Percentiles rank a stretch among this genome's conserved stretches.
phyloP scores from a whole-genome alignment of 2,797 vertebrate species.

The Epinephelus malabaricus region DNA sequence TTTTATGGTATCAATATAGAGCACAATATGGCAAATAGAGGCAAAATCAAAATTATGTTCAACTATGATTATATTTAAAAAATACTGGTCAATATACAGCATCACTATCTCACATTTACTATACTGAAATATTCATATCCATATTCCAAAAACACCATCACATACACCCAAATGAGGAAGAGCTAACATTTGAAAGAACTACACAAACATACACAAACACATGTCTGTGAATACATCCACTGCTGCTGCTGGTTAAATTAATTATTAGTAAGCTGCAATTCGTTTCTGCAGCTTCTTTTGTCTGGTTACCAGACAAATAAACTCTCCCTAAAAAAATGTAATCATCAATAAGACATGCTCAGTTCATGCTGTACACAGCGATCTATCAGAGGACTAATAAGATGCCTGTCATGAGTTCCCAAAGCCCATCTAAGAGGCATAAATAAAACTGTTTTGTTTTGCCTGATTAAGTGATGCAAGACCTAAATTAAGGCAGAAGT shows the following conservation, averaged over 20 bases:
- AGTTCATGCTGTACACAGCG: neutral
- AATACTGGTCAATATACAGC: neutral
- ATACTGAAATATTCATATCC: neutral
- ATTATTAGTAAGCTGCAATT: slow-evolving; percentile 70
- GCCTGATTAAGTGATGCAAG: neutral
- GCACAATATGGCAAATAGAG: neutral
- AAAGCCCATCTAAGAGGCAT: neutral
- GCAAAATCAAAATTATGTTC: neutral
- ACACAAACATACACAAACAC: no score
- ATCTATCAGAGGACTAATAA: slow-evolving; percentile 2
- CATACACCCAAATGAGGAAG: neutral
- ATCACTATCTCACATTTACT: neutral
- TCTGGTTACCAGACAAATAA: slow-evolving; percentile 19
- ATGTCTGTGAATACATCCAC: slow-evolving; percentile 46
- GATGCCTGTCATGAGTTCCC: neutral
- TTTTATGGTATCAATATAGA: neutral
- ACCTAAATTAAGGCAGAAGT: neutral
- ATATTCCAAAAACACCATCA: neutral
- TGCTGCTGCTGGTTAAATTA: slow-evolving; percentile 48
- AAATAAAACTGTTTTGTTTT: neutral
- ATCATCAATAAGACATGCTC: slow-evolving; percentile 11
- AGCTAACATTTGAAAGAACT: neutral
- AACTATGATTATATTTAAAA: neutral
- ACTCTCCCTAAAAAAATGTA: slow-evolving; percentile 1
- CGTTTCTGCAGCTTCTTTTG: slow-evolving; percentile 40